Conservation (phyloP, 1,140 invertebrate genomes). For the Sarcophaga bullata region DNA sequence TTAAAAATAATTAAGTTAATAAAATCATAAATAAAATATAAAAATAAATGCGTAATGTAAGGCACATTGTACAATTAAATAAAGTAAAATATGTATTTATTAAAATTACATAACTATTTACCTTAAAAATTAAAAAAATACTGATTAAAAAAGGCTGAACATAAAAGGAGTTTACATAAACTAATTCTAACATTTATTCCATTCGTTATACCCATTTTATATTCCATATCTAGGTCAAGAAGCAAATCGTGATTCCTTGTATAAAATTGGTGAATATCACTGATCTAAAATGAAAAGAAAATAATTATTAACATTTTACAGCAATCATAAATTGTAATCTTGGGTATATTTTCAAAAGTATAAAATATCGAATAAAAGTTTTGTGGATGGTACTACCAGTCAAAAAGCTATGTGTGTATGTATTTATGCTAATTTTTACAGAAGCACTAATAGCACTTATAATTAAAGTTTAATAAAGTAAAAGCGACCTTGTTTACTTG, state of each 20-base stretch:
- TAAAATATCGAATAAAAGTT: too few species aligned
- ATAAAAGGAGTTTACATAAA: background rate
- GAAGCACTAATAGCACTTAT: too few species aligned
- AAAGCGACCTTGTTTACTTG: too few species aligned
- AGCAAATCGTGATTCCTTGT: slow-evolving; percentile 63
- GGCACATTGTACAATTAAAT: slow-evolving; percentile 31
- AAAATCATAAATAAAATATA: background rate
- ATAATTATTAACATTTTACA: too few species aligned
- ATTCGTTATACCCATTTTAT: slow-evolving; percentile 62
- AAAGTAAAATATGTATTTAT: slow-evolving; percentile 19
- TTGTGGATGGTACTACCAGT: too few species aligned
- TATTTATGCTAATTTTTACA: too few species aligned
- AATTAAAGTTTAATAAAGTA: too few species aligned
- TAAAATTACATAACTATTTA: background rate
- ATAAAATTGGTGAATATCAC: slow-evolving; percentile 65
- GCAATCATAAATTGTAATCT: too few species aligned
- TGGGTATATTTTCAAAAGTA: too few species aligned
- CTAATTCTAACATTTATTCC: background rate
- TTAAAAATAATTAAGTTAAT: background rate
- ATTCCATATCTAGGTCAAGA: slow-evolving; percentile 64
- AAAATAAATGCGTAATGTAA: slow-evolving; percentile 34
- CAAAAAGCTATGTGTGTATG: too few species aligned
- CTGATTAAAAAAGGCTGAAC: background rate
- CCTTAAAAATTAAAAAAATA: background rate
- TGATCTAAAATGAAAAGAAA: slow-evolving; percentile 55